Conservation (phyloP, 2,113 vertebrate species). For the Aspiorhynchus laticeps region DNA sequence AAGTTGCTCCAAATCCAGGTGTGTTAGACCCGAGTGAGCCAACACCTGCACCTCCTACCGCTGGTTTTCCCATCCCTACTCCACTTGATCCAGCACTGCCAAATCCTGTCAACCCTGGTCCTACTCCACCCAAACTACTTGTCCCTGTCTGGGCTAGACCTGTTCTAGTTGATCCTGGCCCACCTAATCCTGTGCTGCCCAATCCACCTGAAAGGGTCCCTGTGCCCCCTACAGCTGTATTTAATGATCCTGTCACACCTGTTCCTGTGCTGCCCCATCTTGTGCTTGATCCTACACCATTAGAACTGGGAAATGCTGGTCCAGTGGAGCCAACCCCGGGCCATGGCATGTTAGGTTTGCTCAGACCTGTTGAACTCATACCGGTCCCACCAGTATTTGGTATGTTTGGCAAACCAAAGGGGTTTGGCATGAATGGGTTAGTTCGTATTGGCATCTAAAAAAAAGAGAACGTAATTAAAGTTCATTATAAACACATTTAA, state of each 20-base stretch:
- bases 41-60: background rate
- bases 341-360: background rate
- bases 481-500: background rate
- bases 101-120: conserved; percentile 13
- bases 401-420: background rate
- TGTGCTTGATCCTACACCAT: conserved; percentile 9
- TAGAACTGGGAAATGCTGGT: background rate
- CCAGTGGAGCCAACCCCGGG: background rate
- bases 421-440: background rate
- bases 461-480: background rate
- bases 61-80: conserved; percentile 16
- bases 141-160: conserved; percentile 13
- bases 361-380: conserved; percentile 1
- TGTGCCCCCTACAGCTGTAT: background rate
- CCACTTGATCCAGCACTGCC: conserved; percentile 13
- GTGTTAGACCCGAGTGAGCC: background rate
- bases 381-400: background rate
- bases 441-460: background rate
- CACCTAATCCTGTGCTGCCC: background rate
- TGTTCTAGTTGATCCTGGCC: conserved; percentile 17
- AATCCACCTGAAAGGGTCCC: background rate
- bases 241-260: background rate
- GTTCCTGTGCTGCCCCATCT: conserved; percentile 5
- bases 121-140: conserved; percentile 4
- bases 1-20: conserved; percentile 40